phyloP scores from a whole-genome alignment of 2,797 vertebrate genomes.

The Urocyon cinereoargenteus region DNA sequence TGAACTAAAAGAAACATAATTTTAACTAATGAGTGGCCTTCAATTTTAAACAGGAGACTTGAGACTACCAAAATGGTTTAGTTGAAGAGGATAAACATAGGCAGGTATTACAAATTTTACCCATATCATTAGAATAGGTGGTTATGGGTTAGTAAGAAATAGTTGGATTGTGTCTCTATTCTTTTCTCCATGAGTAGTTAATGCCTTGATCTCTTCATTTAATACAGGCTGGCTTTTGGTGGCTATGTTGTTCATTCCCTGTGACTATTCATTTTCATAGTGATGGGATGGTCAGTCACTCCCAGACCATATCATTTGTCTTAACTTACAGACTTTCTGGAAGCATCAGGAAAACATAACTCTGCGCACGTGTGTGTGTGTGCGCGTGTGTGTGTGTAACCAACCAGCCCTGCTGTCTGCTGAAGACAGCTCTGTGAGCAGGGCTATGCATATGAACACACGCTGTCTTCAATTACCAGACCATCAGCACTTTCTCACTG shows the following conservation, averaged over 20 bases:
- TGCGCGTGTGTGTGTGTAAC: neutral
- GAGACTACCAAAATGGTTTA: neutral
- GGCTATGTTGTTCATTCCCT: neutral
- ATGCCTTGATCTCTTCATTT: conserved; percentile 40
- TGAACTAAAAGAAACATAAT: conserved; percentile 48
- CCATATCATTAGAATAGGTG: neutral
- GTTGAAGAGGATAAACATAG: neutral
- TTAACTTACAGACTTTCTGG: conserved; percentile 42
- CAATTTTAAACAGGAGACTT: conserved; percentile 22
- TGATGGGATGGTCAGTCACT: neutral
- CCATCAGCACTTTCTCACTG: neutral
- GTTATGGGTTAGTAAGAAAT: neutral
- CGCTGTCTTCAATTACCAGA: neutral
- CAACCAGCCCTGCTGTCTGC: neutral
- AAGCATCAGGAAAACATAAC: conserved; percentile 24
- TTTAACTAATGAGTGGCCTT: conserved; percentile 15
- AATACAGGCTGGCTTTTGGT: neutral
- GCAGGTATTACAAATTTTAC: conserved; percentile 8
- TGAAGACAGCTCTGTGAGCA: neutral
- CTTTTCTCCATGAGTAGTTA: conserved; percentile 16
- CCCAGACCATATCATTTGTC: neutral
- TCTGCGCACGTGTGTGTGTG: neutral
- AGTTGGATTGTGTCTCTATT: neutral
- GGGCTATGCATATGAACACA: neutral
- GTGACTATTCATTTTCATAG: neutral